A percentile compares a stretch with the other conserved stretches of the same genome.
These are phyloP conservation scores for Noctua fimbriata DNA, from an alignment of 2,888 invertebrate genomes.

Conservation along the genomic window DNA sequence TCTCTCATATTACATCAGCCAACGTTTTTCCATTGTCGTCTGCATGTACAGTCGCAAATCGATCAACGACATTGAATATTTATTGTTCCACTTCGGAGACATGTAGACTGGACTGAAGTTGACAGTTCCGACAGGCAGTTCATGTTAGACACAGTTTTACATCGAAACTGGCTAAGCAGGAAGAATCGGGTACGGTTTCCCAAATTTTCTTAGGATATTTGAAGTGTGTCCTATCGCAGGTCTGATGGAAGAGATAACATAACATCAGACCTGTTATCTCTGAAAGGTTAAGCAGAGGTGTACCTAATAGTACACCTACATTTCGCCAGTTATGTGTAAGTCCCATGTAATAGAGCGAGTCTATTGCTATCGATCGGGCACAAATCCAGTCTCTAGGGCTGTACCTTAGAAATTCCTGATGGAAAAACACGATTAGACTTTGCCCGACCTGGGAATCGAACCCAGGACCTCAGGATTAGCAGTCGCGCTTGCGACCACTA, in stretches of 20 bases:
- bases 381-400: neutral
- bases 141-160: slow-evolving; percentile 6
- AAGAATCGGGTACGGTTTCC: neutral
- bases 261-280: neutral
- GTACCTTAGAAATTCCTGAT: neutral
- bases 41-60: slow-evolving; percentile 36
- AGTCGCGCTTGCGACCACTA: too few relatives aligned
- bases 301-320: neutral
- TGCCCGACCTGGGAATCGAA: neutral
- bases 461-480: neutral
- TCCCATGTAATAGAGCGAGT: neutral
- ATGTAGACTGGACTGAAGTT: slow-evolving; percentile 19
- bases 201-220: neutral
- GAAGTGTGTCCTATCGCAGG: neutral
- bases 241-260: neutral
- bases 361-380: neutral
- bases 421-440: neutral
- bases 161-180: neutral
- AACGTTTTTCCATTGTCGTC: neutral
- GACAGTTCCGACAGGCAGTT: neutral
- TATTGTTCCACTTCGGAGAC: slow-evolving; percentile 19
- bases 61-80: slow-evolving; percentile 56
- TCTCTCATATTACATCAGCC: neutral
- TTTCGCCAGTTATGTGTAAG: neutral
- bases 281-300: neutral